These are phyloP conservation scores for Thalassaphorura encarpata DNA, from an alignment of 1,140 invertebrate species.

Conservation along the genomic window DNA sequence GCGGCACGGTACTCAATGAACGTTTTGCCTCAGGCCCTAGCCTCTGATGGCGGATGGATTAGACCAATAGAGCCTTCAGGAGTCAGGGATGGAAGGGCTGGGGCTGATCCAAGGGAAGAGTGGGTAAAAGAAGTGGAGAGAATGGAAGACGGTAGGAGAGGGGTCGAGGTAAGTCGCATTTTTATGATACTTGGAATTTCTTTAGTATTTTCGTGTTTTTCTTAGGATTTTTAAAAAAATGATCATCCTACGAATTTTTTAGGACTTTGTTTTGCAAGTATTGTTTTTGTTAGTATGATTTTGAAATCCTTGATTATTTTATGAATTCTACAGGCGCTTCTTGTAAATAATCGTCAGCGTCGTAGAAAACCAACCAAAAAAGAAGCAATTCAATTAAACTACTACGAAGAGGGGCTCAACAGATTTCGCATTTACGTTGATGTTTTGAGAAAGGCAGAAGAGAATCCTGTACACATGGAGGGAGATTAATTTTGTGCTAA, in stretches of 20 bases:
- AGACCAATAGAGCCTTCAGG: slow-evolving; percentile 17
- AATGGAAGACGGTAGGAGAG: too few relatives aligned
- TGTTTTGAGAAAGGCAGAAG: slow-evolving; percentile 25
- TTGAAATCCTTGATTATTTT: too few relatives aligned
- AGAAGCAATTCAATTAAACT: slow-evolving; percentile 23
- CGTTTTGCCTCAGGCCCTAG: slow-evolving; percentile 26
- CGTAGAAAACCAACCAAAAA: slow-evolving; percentile 13
- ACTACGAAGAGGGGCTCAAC: slow-evolving; percentile 26
- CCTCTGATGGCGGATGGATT: slow-evolving; percentile 17
- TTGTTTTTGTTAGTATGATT: slow-evolving; percentile 5
- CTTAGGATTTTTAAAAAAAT: not conserved
- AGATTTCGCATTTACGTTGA: slow-evolving; percentile 25
- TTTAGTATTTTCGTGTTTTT: too few relatives aligned
- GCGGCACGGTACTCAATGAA: slow-evolving; percentile 22
- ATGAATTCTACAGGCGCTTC: slow-evolving; percentile 12
- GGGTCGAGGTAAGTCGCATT: too few relatives aligned
- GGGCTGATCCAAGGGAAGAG: slow-evolving; percentile 22
- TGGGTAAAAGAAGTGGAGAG: slow-evolving; percentile 25
- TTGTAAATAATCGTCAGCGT: not conserved
- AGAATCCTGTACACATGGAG: too few relatives aligned
- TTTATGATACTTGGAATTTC: too few relatives aligned
- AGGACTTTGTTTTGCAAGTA: not conserved
- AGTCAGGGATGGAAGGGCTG: slow-evolving; percentile 25
- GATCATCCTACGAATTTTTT: not conserved
- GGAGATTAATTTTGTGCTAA: not conserved